A percentile compares a stretch with the other conserved stretches of the same genome.
phyloP scores from a whole-genome alignment of 1,140 invertebrate species.

The Pseudachorutes palmiensis region DNA sequence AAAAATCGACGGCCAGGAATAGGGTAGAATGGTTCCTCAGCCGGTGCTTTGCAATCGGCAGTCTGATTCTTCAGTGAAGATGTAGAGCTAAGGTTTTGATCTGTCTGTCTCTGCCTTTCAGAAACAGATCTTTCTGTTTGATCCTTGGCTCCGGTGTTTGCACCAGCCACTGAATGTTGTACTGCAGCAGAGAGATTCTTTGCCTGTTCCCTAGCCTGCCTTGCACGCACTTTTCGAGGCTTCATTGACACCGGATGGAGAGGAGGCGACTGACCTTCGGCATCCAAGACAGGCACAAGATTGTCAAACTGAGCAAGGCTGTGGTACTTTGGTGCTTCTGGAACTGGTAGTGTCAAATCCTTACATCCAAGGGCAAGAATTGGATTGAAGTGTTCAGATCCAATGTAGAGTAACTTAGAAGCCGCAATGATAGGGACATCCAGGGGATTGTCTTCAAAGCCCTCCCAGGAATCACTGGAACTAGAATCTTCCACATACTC shows the following conservation, averaged over 20 bases:
- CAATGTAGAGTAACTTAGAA: constrained; percentile 16
- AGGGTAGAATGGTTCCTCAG: constrained; percentile 16
- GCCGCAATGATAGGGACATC: not conserved
- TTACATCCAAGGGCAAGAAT: constrained; percentile 13
- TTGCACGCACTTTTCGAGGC: not conserved
- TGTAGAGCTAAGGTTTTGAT: not conserved
- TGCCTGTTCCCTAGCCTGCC: not conserved
- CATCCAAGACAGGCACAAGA: constrained; percentile 16
- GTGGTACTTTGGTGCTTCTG: constrained; percentile 20
- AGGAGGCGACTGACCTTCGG: not conserved
- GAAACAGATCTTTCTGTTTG: not conserved
- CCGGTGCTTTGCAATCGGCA: not conserved
- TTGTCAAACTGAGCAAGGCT: constrained; percentile 21
- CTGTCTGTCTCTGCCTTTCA: not conserved
- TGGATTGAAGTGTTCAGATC: constrained; percentile 24
- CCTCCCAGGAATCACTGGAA: not conserved
- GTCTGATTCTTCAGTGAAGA: not conserved
- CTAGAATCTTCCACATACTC: no score
- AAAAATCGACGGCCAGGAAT: constrained; percentile 34
- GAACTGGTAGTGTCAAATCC: not conserved
- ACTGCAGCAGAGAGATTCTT: no score
- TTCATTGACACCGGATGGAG: not conserved
- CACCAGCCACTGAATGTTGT: no score
- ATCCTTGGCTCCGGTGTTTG: no score
- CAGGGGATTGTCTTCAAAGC: not conserved